phyloP scores from a whole-genome alignment of 92 coral and sea anemone species.

The Actinernus sp. region DNA sequence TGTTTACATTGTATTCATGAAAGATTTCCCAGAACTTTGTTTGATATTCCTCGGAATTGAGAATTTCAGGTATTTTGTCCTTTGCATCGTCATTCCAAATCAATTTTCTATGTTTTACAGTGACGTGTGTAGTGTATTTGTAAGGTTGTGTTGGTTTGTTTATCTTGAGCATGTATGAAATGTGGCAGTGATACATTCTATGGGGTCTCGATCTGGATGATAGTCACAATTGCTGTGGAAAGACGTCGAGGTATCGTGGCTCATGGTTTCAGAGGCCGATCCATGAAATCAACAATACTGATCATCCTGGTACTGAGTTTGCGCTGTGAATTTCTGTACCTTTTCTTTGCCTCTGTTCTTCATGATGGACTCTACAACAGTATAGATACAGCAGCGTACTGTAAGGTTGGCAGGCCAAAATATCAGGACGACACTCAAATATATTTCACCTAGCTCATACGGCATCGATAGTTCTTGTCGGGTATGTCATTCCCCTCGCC shows the following conservation, averaged over 20 bases:
- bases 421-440: not conserved
- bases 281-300: not conserved
- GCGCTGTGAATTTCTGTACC: not conserved
- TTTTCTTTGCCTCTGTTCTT: not conserved
- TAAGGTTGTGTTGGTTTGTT: too few species aligned
- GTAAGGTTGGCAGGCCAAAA: not conserved
- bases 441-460: not conserved
- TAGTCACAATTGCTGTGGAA: constrained; percentile 3
- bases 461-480: not conserved
- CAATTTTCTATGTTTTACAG: too few species aligned
- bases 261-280: not conserved
- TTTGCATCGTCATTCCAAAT: too few species aligned
- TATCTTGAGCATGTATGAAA: too few species aligned
- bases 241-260: not conserved
- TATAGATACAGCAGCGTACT: not conserved
- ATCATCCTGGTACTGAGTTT: not conserved
- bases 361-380: not conserved
- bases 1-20: too few species aligned
- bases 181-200: not conserved
- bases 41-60: too few species aligned
- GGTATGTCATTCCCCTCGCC: not conserved
- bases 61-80: too few species aligned
- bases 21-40: too few species aligned
- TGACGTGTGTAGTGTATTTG: too few species aligned
- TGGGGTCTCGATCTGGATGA: not conserved